Base-by-base conservation (phyloP, 2,797 vertebrate species). In the Sparidentex hasta region DNA sequence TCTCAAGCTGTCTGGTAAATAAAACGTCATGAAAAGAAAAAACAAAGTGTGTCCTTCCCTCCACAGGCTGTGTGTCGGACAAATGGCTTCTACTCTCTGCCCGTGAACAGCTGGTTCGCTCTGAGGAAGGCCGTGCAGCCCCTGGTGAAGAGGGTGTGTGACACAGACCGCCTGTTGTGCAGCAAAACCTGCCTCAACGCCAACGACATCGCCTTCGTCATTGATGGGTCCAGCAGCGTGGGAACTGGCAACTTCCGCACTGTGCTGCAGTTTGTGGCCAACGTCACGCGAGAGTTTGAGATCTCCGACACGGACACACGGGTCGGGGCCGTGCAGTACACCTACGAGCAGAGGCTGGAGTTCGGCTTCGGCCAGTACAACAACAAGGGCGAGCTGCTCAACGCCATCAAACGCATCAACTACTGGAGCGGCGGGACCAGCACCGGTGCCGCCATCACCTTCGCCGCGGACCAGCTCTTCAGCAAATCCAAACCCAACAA, bases 401-500 rank as follows among this genome's bases (percentile, higher is more conserved):
- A 93, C 0, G 98, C 98, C 63, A 97, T 99, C 87, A 97, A 96
- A 80, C 95, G 96, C 85, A 96, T 99, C 89, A 96, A 95, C 74
- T 99, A 99, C 90, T 99, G 98, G 98, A 99, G 98, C 0, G 98
- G 98, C 0, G 98, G 98, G 2, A 99, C 98, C 77, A 99, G 98
- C 92, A 99, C 98, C 0, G 98, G 98, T 0, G 98, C 97, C 0
- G 98, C 98, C 86, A 99, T 99, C 94, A 97, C 95, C 76, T 99
- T 93, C 0, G 95, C 98, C 0, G 95, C 96, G 0, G 96, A 98
- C 47, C 96, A 98, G 86, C 97, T 99, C 41, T 99, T 99, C 94
- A 96, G 96, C 94, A 98, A 97, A 82, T 98, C 98, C 90, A 99
- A 99, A 87, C 96, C 97, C 88, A 99, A 97, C 93, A 99, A 99